Percentiles rank a stretch among this genome's conserved stretches.
Evolutionary conservation across 2,797 vertebrate species (phyloP).

Genomic region (Anguilla megastoma): DNA sequence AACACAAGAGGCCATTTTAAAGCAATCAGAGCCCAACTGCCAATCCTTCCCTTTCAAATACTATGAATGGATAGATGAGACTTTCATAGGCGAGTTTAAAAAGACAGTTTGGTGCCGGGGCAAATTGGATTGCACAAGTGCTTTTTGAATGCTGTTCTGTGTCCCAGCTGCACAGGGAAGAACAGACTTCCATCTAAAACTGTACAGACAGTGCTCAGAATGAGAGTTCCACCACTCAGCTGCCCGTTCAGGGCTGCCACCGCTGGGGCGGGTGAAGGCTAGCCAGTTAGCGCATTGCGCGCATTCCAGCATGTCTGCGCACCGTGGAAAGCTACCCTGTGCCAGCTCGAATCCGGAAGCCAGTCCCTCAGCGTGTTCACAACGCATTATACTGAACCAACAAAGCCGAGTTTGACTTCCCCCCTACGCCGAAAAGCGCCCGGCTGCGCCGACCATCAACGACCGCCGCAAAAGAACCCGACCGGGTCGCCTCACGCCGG

Average conservation of each 20-base stretch:
- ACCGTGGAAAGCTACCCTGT: background rate
- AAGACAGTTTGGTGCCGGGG: background rate
- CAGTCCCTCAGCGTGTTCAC: background rate
- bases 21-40: background rate
- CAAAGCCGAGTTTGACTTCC: background rate
- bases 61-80: background rate
- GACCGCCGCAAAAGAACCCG: background rate
- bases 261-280: background rate
- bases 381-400: background rate
- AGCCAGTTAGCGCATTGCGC: background rate
- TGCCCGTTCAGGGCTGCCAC: background rate
- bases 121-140: conserved; percentile 5
- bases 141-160: conserved; percentile 14
- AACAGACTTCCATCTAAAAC: background rate
- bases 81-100: background rate
- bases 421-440: background rate
- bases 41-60: conserved; percentile 15
- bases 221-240: background rate
- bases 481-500: background rate
- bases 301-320: background rate
- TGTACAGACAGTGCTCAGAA: background rate
- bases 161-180: background rate
- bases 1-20: background rate
- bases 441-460: background rate
- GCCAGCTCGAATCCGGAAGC: background rate